Base-by-base conservation (phyloP, 2,113 vertebrate species). In the Smithornis capensis region DNA sequence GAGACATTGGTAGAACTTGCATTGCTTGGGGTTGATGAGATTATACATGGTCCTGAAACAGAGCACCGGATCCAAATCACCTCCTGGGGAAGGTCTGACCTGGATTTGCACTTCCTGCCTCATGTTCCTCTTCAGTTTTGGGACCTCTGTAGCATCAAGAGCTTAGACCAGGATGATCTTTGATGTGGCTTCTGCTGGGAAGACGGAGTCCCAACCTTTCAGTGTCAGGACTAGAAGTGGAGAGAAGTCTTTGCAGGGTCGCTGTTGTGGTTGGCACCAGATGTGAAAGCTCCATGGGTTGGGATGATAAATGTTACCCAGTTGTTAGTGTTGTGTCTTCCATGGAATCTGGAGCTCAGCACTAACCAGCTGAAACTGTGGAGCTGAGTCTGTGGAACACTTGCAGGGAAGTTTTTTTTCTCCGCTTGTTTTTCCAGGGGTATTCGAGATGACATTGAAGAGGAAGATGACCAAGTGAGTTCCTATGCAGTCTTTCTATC, bases 381-480 rank as follows among this genome's bases (percentile, higher is more conserved):
- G 96, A 98, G 97, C 97, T 98, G 98, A 98, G 98, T 99, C 97
- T 99, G 98, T 98, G 99, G 99, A 99, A 99, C 98, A 99, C 99
- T 98, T 98, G 99, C 99, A 99, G 99, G 99, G 99, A 99, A 99
- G 99, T 99, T 99, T 99, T 98, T 95, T 99, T 99, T 99, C 99
- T 99, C 98, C 98, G 98, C 98, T 99, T 99, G 96, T 99, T 99
- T 99, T 99, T 99, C 98, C 99, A 99, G 99, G 99, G 99, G 99
- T 99, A 99, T 99, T 98, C 99, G 99, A 97, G 99, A 99, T 99
- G 99, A 99, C 99, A 99, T 99, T 99, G 99, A 99, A 99, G 99
- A 99, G 98, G 99, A 99, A 99, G 99, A 99, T 99, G 99, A 99
- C 97, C 99, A 99, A 99, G 99, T 99, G 99, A 99, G 99, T 99